Percentiles rank a stretch among this genome's conserved stretches.
Evolutionary conservation across 2,113 vertebrate species (phyloP).

Genomic region (Megaceryle maxima): DNA sequence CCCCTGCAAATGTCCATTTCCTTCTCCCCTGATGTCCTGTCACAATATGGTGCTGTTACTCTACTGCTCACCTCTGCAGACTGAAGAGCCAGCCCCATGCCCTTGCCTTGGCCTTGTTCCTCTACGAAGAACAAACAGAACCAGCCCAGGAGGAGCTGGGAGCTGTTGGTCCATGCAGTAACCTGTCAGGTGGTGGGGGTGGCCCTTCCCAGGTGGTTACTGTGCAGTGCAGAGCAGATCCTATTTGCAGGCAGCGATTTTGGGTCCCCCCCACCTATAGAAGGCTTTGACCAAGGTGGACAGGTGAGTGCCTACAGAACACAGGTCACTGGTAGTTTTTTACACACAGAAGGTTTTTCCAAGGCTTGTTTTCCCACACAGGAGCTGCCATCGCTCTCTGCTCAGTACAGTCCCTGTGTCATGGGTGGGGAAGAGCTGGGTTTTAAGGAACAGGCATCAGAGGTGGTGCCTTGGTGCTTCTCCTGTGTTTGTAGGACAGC

Average conservation of each 20-base stretch:
- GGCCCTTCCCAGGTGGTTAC: no score
- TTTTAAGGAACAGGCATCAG: neutral
- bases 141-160: neutral
- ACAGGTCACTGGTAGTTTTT: neutral
- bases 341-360: neutral
- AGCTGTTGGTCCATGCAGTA: neutral
- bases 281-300: neutral
- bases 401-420: neutral
- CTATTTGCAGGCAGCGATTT: neutral
- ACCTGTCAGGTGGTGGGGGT: neutral
- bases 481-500: neutral
- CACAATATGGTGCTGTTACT: neutral
- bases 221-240: neutral
- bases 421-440: neutral
- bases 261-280: accelerated
- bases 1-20: neutral
- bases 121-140: accelerated
- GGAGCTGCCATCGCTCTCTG: accelerated
- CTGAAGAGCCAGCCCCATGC: accelerated
- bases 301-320: neutral
- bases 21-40: neutral
- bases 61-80: neutral
- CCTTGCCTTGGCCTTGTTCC: neutral
- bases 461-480: accelerated
- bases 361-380: neutral